Conservation (phyloP, 2,888 invertebrate species). For the Margaritifera margaritifera region DNA sequence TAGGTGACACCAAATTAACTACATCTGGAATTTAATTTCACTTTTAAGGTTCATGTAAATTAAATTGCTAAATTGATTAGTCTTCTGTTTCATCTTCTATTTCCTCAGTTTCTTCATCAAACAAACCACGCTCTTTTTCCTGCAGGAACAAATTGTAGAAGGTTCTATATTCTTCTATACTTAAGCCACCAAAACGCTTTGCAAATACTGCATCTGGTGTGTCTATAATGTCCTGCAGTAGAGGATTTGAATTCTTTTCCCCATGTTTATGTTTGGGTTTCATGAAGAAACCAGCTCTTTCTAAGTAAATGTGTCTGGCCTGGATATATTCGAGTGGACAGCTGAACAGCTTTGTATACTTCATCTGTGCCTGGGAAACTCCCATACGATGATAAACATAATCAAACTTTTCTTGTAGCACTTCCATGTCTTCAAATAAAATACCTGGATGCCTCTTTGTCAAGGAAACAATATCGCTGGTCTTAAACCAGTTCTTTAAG, state of each 20-base stretch:
- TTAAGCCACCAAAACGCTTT: conserved; percentile 45
- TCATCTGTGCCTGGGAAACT: conserved; percentile 51
- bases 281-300: conserved; percentile 44
- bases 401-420: conserved; percentile 39
- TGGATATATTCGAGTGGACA: conserved; percentile 46
- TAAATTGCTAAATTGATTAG: too few relatives aligned
- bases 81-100: conserved; percentile 1
- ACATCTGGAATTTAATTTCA: too few relatives aligned
- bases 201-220: conserved; percentile 44
- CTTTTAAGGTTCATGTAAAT: too few relatives aligned
- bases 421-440: conserved; percentile 30
- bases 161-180: conserved; percentile 40
- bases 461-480: conserved; percentile 33
- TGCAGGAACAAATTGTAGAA: conserved; percentile 36
- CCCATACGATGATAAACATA: conserved; percentile 50
- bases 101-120: conserved; percentile 11
- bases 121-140: conserved; percentile 7
- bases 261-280: conserved; percentile 27
- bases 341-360: conserved; percentile 35
- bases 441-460: conserved; percentile 35
- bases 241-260: conserved; percentile 41
- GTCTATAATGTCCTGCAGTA: conserved; percentile 39
- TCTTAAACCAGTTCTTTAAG: conserved; percentile 41
- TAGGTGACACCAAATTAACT: too few relatives aligned
- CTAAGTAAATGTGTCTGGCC: conserved; percentile 46